A percentile compares a stretch with the other conserved stretches of the same genome.
Conservation (phyloP, 2,113 vertebrate species). For the Rhodinocichla rosea region DNA sequence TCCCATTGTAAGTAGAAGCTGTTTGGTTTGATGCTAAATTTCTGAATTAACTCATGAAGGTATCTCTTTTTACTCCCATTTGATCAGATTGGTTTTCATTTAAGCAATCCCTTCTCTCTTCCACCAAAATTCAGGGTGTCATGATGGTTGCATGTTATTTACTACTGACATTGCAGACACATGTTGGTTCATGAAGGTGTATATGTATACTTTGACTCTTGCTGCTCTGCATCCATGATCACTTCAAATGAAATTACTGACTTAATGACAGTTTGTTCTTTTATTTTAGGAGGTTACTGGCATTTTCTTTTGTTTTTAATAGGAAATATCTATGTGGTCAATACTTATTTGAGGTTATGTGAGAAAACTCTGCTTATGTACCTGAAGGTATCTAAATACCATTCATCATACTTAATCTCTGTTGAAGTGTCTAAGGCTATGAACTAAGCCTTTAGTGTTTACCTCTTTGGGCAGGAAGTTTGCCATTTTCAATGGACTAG, state of each 20-base stretch:
- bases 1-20: slow-evolving; percentile 80
- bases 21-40: neutral
- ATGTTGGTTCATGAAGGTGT: neutral
- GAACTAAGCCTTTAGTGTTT: neutral
- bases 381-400: neutral
- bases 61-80: neutral
- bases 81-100: neutral
- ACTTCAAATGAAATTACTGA: neutral
- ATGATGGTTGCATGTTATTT: neutral
- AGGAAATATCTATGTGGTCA: neutral
- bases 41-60: neutral
- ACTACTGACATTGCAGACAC: neutral
- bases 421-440: neutral
- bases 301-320: neutral
- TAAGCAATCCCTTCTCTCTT: neutral
- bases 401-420: neutral
- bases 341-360: neutral
- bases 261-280: neutral
- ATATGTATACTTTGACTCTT: neutral
- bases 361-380: neutral
- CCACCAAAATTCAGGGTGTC: neutral
- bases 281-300: neutral
- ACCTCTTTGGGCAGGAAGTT: neutral
- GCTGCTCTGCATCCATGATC: neutral
- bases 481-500: neutral